phyloP scores from a whole-genome alignment of 2,113 vertebrate genomes.

The Pelmatolapia mariae region DNA sequence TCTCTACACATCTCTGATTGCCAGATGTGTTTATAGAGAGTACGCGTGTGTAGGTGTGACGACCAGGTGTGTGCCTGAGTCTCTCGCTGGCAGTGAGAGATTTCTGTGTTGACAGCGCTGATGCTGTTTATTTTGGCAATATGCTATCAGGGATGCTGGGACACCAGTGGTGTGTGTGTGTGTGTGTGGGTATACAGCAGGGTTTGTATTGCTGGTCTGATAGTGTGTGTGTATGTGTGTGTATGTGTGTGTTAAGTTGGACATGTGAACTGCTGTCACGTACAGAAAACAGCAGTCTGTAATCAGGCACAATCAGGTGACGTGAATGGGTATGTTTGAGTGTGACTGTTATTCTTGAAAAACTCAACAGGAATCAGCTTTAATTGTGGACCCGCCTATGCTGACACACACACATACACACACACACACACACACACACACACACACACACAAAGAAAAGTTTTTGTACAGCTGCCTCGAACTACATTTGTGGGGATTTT shows the following conservation, averaged over 20 bases:
- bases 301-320: constrained; percentile 41
- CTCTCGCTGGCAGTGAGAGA: constrained; percentile 14
- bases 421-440: not conserved
- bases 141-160: constrained; percentile 19
- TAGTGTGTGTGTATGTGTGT: not conserved
- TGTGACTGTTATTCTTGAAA: not conserved
- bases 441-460: not conserved
- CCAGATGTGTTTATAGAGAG: constrained; percentile 41
- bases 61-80: constrained; percentile 36
- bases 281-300: not conserved
- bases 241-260: not conserved
- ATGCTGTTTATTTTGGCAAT: constrained; percentile 63
- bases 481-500: not conserved
- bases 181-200: not conserved
- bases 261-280: constrained; percentile 10
- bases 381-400: not conserved
- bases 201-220: not conserved
- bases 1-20: constrained; percentile 32
- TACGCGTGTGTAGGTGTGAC: constrained; percentile 3
- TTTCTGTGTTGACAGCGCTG: constrained; percentile 42
- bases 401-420: not conserved
- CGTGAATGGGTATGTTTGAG: not conserved
- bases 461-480: not conserved
- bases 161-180: not conserved
- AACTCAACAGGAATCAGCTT: constrained; percentile 12